Evolutionary conservation across 2,797 vertebrate species (phyloP).

Genomic region (Chrosomus eos): DNA sequence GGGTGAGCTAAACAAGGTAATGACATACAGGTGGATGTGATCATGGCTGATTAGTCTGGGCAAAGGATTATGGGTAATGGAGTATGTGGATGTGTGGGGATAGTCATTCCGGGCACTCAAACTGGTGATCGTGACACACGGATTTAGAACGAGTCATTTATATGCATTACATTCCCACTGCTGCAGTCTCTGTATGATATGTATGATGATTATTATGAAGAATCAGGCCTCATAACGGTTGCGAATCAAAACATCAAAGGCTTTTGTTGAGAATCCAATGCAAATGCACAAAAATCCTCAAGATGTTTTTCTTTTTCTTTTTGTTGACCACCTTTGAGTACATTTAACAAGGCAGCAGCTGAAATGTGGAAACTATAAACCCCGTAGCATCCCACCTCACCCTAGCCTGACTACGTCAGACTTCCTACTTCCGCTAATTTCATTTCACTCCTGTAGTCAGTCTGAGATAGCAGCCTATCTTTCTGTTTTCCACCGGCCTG

Average conservation of each 20-base stretch:
- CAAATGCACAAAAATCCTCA: constrained; percentile 27
- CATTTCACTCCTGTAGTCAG: too few relatives aligned
- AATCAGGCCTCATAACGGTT: background rate
- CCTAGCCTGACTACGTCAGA: too few relatives aligned
- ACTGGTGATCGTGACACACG: background rate
- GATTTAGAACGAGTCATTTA: background rate
- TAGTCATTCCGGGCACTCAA: too few relatives aligned
- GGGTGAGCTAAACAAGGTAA: too few relatives aligned
- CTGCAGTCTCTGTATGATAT: background rate
- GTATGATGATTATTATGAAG: constrained; percentile 2
- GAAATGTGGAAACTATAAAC: constrained; percentile 10
- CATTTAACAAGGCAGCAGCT: constrained; percentile 17
- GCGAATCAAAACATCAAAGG: constrained; percentile 39
- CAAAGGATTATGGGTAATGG: too few relatives aligned
- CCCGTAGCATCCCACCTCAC: background rate
- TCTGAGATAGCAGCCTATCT: too few relatives aligned
- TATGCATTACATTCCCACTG: background rate
- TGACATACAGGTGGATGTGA: too few relatives aligned
- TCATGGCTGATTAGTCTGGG: too few relatives aligned
- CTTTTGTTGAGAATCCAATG: constrained; percentile 18
- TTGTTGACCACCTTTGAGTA: constrained; percentile 30
- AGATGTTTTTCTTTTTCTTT: constrained; percentile 9
- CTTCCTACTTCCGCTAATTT: too few relatives aligned
- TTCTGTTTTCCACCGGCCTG: too few relatives aligned
- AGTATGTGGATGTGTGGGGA: too few relatives aligned